Evolutionary conservation across 2,888 invertebrate genomes (phyloP).

Genomic region (Eupithecia vulgata): DNA sequence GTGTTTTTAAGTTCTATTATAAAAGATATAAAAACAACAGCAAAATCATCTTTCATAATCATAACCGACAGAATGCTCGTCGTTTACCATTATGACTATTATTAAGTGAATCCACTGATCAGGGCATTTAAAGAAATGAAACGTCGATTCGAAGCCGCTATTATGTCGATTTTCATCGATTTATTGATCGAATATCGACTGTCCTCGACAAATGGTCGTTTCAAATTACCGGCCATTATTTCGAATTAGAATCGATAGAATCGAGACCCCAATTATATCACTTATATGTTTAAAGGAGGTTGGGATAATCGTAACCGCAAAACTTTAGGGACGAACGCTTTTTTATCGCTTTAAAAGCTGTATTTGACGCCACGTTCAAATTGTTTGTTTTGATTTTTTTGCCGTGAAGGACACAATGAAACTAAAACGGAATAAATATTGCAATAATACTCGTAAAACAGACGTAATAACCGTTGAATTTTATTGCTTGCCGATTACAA

Average conservation of each 20-base stretch:
- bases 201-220: slow-evolving; percentile 82
- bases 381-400: slow-evolving; percentile 57
- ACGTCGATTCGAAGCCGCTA: slow-evolving; percentile 78
- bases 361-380: slow-evolving; percentile 43
- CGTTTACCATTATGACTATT: slow-evolving; percentile 80
- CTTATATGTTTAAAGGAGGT: slow-evolving; percentile 84
- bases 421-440: slow-evolving; percentile 54
- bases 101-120: slow-evolving; percentile 80
- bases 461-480: slow-evolving; percentile 67
- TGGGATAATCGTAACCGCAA: slow-evolving; percentile 79
- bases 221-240: slow-evolving; percentile 82
- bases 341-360: slow-evolving; percentile 47
- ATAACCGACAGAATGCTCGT: slow-evolving; percentile 62
- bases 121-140: slow-evolving; percentile 83
- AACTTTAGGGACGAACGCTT: slow-evolving; percentile 55
- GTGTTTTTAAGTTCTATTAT: slow-evolving; percentile 31
- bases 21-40: slow-evolving; percentile 44
- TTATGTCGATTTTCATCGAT: slow-evolving; percentile 82
- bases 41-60: slow-evolving; percentile 43
- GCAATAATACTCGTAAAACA: slow-evolving; percentile 61
- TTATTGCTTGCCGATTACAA: slow-evolving; percentile 75
- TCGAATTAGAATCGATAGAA: slow-evolving; percentile 83
- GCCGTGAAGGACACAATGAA: slow-evolving; percentile 21
- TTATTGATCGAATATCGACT: slow-evolving; percentile 83
- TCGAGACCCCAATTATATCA: slow-evolving; percentile 82